Evolutionary conservation across 2,888 invertebrate species (phyloP), one percentile per base, ranked within the genome.

Genomic region (Ennomos quercinarius): DNA sequence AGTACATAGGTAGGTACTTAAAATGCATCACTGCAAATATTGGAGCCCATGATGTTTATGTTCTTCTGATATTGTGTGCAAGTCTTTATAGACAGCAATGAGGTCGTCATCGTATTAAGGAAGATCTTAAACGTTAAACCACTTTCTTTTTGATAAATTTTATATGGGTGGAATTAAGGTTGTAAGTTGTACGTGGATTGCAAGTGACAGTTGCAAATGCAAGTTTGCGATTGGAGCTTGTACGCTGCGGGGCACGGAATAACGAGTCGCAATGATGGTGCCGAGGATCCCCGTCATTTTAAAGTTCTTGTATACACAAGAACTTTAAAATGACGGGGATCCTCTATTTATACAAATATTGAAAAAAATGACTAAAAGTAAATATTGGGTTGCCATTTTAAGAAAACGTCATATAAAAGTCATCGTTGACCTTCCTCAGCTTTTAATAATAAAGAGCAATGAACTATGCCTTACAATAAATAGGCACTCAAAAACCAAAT

Each of bases 81-180:
- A 27, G 27, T 27, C 11, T 11, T 4, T 41, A 35, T 39, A 81
- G 80, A 84, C 80, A 80, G 85, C 84, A 85, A 87, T 87, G 87
- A 84, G 80, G 77, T 79, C 80, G 84, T 83, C 86, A 84, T n/a
- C 83, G 83, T 83, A 86, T 87, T 87, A 86, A 88, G 84, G 83
- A 85, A 84, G 81, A 80, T 74, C 78, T 77, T 83, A 81, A 80
- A 80, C 74, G 78, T 77, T 83, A 81, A 80, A 79, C 68, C 72
- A 37, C 13, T 74, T 76, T 57, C 56, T 77, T 69, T 76, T 74
- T 58, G 55, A 76, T 70, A 80, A 63, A 57, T 61, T 71, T 57
- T 49, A 62, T 39, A 48, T 69, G 52, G 47, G 12, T 41, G 62
- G 59, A 9, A 41, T 58, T 86, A 88, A 78, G 81, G 86, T 84